Evolutionary conservation across 2,797 vertebrate genomes (phyloP).

Genomic region (Columba guinea): DNA sequence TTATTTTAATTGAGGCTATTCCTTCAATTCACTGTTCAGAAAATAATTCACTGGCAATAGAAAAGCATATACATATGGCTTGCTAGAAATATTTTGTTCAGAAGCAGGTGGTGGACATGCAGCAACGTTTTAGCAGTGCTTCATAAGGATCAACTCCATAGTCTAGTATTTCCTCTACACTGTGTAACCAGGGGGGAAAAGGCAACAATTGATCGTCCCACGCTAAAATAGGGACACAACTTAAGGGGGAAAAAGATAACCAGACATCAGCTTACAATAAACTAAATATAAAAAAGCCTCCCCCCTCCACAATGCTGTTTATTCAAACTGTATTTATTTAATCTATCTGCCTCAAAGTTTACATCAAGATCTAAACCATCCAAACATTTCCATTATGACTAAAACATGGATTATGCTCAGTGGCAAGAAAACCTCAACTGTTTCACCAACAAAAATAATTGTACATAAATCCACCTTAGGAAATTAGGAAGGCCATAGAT

Average conservation of each 20-base stretch:
- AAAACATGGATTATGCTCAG: not conserved
- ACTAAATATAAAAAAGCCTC: not conserved
- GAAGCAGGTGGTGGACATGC: not conserved
- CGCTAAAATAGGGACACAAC: not conserved
- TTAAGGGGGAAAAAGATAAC: not conserved
- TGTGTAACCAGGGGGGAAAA: not conserved
- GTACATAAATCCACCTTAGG: not conserved
- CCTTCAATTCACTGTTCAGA: not conserved
- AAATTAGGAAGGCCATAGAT: not conserved
- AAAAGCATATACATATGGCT: not conserved
- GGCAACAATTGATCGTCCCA: not conserved
- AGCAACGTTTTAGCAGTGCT: not conserved
- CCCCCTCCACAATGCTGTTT: not conserved
- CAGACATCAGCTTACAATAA: not conserved
- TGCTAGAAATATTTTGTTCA: not conserved
- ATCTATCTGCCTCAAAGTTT: not conserved
- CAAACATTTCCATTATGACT: not conserved
- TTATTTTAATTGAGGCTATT: not conserved
- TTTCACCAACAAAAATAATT: not conserved
- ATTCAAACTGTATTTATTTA: not conserved
- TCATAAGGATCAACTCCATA: not conserved
- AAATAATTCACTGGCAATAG: not conserved
- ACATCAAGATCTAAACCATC: not conserved
- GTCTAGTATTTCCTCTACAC: not conserved
- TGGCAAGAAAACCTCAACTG: not conserved